phyloP scores from a whole-genome alignment of 2,797 vertebrate species.

The Pelochelys cantorii region DNA sequence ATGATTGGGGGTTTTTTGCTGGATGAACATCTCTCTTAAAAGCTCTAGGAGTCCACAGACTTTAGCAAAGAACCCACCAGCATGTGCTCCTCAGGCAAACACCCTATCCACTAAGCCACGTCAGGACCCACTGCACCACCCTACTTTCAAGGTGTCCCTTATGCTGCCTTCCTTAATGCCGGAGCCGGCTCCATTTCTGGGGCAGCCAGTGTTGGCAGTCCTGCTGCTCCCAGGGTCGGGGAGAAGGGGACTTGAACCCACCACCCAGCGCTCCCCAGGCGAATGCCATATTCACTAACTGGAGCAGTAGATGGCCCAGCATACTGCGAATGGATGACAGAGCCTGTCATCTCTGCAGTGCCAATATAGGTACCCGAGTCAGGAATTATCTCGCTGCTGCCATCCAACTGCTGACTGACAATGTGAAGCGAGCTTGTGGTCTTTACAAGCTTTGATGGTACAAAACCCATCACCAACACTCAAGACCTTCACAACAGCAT shows the following conservation, averaged over 20 bases:
- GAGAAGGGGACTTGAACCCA: too few species aligned
- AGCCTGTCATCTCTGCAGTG: not conserved
- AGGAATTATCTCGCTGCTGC: not conserved
- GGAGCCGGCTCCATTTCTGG: too few species aligned
- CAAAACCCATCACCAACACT: not conserved
- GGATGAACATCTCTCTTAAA: too few species aligned
- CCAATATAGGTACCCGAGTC: not conserved
- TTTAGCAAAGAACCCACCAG: not conserved
- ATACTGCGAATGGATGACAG: fast-evolving
- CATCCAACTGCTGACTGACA: not conserved
- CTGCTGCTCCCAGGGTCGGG: too few species aligned
- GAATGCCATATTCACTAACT: not conserved
- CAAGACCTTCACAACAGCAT: not conserved
- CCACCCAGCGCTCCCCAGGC: too few species aligned
- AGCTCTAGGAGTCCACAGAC: not conserved
- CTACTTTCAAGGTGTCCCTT: too few species aligned
- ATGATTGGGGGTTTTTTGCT: too few species aligned
- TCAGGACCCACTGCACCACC: too few species aligned
- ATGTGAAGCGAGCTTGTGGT: not conserved
- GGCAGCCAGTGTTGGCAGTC: too few species aligned
- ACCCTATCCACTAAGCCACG: too few species aligned
- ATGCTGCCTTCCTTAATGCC: too few species aligned
- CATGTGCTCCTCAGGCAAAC: too few species aligned
- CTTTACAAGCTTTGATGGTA: not conserved
- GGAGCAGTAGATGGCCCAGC: not conserved